These are phyloP conservation scores for Amphimedon queenslandica DNA, from an alignment of 37 sponge, comb jelly and placozoan species.

Conservation along the genomic window DNA sequence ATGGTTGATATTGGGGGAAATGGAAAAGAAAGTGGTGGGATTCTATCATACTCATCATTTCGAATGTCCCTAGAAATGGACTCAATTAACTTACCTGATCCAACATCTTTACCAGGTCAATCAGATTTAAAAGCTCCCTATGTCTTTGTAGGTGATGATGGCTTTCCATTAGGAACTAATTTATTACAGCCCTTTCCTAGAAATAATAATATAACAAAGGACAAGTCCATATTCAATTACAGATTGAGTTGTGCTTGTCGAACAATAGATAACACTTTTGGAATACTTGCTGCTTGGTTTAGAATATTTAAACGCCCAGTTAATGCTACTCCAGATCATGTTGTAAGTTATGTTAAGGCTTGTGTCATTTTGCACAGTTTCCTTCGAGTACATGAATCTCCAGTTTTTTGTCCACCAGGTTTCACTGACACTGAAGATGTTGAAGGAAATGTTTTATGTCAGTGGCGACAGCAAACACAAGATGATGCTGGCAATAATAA, in stretches of 20 bases:
- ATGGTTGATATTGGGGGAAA: slow-evolving; percentile 1
- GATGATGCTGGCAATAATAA: neutral
- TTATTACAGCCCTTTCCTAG: slow-evolving; percentile 29
- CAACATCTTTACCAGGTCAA: slow-evolving; percentile 11
- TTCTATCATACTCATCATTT: slow-evolving; percentile 38
- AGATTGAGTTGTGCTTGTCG: slow-evolving; percentile 12
- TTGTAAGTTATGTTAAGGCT: neutral
- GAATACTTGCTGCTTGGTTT: slow-evolving; percentile 28
- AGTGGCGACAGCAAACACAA: neutral
- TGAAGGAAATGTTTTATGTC: neutral
- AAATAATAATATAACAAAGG: slow-evolving; percentile 1
- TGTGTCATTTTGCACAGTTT: neutral
- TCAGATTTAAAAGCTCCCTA: slow-evolving; percentile 5
- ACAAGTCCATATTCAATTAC: slow-evolving; percentile 20
- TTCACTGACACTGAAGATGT: neutral
- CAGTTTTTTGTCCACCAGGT: neutral
- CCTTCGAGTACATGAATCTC: neutral
- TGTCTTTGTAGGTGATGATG: slow-evolving; percentile 42
- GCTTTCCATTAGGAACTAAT: slow-evolving; percentile 21
- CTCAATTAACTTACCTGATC: slow-evolving; percentile 12
- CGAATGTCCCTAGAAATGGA: slow-evolving; percentile 17
- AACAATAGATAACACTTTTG: slow-evolving; percentile 34
- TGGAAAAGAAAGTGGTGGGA: slow-evolving; percentile 41
- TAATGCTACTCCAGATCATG: neutral
- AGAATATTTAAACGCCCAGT: neutral